Evolutionary conservation across 2,113 vertebrate species (phyloP), one percentile per base, ranked within the genome.

Genomic region (Sterrhoptilus dennistouni): DNA sequence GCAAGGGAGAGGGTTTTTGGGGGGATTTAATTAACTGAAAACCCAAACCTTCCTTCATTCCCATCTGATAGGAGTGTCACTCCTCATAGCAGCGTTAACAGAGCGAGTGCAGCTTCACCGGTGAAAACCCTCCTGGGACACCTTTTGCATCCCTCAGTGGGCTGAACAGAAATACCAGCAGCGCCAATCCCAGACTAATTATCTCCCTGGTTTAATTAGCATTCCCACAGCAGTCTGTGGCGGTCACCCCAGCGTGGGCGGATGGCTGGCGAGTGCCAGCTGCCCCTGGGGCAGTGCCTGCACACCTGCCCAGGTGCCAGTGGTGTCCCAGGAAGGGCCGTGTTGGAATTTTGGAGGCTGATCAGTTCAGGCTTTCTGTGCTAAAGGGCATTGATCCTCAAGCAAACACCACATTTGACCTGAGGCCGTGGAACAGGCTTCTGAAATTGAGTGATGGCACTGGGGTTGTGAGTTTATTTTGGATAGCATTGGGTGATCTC

Each of bases 141-240:
- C 84, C 83, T 92, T 88, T 42, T 59, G 63, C 84, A 81, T 53
- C 90, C 95, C 91, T 92, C 96, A 65, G 64, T 42, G 71, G 69
- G 66, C 89, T 56, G 91, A 91, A 45, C 76, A 65, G 85, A 97
- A 97, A 71, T 64, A 90, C n/a, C 95, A 96, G 97, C 96, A 80
- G 96, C 98, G 97, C 98, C 98, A 98, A 94, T 98, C 98, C 97
- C 24, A 89, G 95, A 93, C 96, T 98, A 97, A 98, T 98, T 98
- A 97, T 92, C 96, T 97, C 97, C 92, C 96, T 93, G 93, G 98
- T 97, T 98, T 98, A 99, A 99, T 99, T 98, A 98, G 96, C 97
- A 84, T 90, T 85, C 63, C 44, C 60, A 83, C 94, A 81, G 66
- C 78, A 33, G 94, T 88, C 98, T 70, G 25, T 92, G 96, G 92